Conservation (phyloP, 2,888 invertebrate genomes). For the Scaeva pyrastri region DNA sequence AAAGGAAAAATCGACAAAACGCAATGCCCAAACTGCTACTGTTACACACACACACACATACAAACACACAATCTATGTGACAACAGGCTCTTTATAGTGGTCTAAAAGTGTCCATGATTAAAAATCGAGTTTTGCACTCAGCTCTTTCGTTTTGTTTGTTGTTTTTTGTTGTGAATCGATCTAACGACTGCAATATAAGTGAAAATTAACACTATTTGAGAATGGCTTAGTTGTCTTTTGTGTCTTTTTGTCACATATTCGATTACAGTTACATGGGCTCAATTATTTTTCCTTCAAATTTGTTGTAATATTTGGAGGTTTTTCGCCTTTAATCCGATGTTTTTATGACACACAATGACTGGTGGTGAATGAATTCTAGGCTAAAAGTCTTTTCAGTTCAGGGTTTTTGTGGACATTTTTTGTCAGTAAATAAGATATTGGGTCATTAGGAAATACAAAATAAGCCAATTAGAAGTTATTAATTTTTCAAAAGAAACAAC, state of each 20-base stretch:
- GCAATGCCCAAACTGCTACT: constrained; percentile 54
- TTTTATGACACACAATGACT: constrained; percentile 38
- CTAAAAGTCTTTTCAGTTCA: not conserved
- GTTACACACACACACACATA: too few relatives aligned
- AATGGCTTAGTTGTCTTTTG: constrained; percentile 34
- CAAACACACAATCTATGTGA: too few relatives aligned
- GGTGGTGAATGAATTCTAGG: constrained; percentile 41
- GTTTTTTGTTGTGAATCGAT: constrained; percentile 42
- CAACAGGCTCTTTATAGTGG: not conserved
- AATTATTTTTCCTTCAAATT: constrained; percentile 55
- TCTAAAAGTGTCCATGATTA: constrained; percentile 18
- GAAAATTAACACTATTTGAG: constrained; percentile 66
- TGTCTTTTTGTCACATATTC: constrained; percentile 57
- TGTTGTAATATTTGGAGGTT: not conserved
- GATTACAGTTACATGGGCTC: constrained; percentile 49
- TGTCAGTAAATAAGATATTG: not conserved
- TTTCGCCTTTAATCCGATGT: constrained; percentile 36
- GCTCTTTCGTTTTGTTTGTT: constrained; percentile 53
- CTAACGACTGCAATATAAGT: constrained; percentile 52
- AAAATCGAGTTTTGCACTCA: constrained; percentile 49
- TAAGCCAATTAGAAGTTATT: too few relatives aligned
- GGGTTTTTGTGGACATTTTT: not conserved
- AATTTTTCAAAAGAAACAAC: too few relatives aligned
- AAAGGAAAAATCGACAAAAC: constrained; percentile 59
- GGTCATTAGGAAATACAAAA: too few relatives aligned